These are phyloP conservation scores for Paragorgia papillata DNA, from an alignment of 92 coral and sea anemone genomes.

Conservation along the genomic window DNA sequence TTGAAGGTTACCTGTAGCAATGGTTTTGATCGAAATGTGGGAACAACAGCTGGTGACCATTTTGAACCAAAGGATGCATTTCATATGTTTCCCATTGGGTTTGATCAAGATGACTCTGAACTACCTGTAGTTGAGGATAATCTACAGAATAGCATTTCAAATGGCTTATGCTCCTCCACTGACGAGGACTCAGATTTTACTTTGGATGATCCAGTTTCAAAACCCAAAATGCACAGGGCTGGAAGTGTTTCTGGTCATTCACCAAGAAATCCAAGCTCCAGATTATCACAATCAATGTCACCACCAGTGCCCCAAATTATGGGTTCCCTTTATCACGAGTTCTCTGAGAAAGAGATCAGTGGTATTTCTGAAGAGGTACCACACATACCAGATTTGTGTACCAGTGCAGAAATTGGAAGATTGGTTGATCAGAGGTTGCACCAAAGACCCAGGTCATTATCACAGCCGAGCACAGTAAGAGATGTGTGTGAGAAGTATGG, in stretches of 20 bases:
- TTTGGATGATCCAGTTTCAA: conserved; percentile 21
- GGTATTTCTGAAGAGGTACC: conserved; percentile 54
- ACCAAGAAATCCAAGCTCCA: conserved; percentile 4
- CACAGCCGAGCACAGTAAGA: conserved; percentile 10
- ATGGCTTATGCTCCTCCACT: background rate
- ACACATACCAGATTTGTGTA: conserved; percentile 31
- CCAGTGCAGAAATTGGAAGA: conserved; percentile 11
- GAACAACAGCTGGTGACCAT: background rate
- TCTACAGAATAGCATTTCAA: background rate
- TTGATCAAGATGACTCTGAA: conserved; percentile 1
- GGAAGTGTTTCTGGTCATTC: background rate
- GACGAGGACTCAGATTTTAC: conserved; percentile 35
- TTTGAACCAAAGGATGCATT: background rate
- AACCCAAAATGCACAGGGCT: conserved; percentile 1
- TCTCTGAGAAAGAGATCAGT: conserved; percentile 83
- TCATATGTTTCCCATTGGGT: conserved; percentile 17
- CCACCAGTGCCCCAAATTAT: conserved; percentile 84
- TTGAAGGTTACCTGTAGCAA: background rate
- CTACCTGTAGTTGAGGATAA: background rate
- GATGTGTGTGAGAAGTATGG: background rate
- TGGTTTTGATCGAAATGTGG: background rate
- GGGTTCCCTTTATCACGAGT: conserved; percentile 85
- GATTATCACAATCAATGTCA: conserved; percentile 1
- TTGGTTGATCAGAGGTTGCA: conserved; percentile 1
- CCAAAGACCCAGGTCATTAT: conserved; percentile 29